Percentiles rank a stretch among this genome's conserved stretches.
phyloP scores from a whole-genome alignment of 2,888 invertebrate species.

The Agrochola lota region DNA sequence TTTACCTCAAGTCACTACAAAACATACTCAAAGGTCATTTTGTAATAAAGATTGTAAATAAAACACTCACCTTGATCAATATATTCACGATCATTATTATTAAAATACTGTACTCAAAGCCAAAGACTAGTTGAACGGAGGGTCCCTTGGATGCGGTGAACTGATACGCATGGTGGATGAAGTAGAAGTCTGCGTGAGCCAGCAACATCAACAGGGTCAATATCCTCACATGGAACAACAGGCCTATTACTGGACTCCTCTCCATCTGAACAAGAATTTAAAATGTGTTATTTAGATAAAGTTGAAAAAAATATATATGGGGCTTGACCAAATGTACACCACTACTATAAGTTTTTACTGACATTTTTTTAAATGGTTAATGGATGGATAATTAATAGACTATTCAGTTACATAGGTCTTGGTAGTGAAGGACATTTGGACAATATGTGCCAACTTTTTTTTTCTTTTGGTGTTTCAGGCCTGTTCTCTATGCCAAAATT shows the following conservation, averaged over 20 bases:
- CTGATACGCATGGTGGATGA: conserved; percentile 98
- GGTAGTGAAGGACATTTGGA: neutral
- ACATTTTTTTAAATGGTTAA: no score
- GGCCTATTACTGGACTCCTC: conserved; percentile 98
- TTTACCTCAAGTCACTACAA: neutral
- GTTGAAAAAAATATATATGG: neutral
- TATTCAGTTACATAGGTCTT: neutral
- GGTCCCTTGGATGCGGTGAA: conserved; percentile 98
- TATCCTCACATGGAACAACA: conserved; percentile 98
- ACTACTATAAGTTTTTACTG: no score
- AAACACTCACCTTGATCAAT: conserved; percentile 93
- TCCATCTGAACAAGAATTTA: conserved; percentile 95
- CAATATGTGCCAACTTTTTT: neutral
- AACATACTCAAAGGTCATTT: neutral
- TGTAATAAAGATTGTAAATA: conserved; percentile 4
- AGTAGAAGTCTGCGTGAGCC: conserved; percentile 95
- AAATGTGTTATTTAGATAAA: neutral
- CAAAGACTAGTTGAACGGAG: conserved; percentile 99
- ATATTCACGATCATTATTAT: conserved; percentile 98
- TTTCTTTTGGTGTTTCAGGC: neutral
- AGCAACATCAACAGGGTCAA: conserved; percentile 95
- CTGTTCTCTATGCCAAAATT: neutral
- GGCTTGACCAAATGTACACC: neutral
- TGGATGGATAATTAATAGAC: no score
- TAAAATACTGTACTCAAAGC: conserved; percentile 99